Conservation (phyloP, 2,113 vertebrate genomes). For the Dasyprocta punctata region DNA sequence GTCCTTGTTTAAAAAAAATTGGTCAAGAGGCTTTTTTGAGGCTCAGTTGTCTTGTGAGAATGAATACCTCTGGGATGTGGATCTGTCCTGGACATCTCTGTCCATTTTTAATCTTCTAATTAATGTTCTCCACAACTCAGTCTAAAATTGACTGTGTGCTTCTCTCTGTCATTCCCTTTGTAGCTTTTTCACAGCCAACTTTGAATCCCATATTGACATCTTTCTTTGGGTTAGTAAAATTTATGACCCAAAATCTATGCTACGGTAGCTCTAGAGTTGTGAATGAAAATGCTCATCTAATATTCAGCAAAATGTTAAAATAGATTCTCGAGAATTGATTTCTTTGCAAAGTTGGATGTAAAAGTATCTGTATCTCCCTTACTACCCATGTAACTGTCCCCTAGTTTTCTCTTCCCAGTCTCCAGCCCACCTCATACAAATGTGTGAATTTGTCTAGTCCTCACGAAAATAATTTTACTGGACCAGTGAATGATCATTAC, state of each 20-base stretch:
- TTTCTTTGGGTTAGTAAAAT: neutral
- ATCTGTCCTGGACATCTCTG: neutral
- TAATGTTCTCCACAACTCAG: neutral
- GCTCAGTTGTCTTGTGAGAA: neutral
- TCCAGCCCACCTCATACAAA: neutral
- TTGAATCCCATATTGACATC: neutral
- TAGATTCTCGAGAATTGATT: neutral
- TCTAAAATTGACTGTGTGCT: neutral
- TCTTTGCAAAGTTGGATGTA: neutral
- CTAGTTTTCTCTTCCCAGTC: neutral
- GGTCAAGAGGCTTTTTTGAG: conserved; percentile 7
- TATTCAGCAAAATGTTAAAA: neutral
- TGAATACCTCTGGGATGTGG: neutral
- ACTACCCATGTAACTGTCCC: neutral
- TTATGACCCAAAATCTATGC: neutral
- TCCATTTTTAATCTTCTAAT: conserved; percentile 15
- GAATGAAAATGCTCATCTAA: neutral
- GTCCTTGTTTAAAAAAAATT: neutral
- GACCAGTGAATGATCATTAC: neutral
- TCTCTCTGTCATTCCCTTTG: neutral
- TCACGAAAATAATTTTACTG: neutral
- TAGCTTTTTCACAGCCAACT: neutral
- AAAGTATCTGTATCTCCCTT: neutral
- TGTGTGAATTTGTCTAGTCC: neutral
- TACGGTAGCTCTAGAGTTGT: neutral